Evolutionary conservation across 2,113 vertebrate species (phyloP).

Genomic region (Eclectus roratus): DNA sequence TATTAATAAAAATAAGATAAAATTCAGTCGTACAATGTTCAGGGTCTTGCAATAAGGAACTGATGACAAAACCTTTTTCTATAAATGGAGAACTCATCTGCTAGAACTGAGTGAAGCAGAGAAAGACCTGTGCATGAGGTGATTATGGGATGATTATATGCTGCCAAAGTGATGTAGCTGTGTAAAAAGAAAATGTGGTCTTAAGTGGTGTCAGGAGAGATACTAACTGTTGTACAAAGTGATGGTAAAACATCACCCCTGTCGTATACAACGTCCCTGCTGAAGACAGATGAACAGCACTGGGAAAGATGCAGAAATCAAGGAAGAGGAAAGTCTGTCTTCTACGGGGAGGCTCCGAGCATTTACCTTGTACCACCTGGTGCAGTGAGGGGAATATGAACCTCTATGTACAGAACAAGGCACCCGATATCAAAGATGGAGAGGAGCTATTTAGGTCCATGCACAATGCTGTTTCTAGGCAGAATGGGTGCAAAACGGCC

Average conservation of each 20-base stretch:
- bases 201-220: neutral
- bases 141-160: slow-evolving; percentile 28
- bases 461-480: neutral
- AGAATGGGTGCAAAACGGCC: neutral
- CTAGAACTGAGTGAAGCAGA: neutral
- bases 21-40: neutral
- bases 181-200: slow-evolving; percentile 5
- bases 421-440: fast-evolving
- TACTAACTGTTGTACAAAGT: neutral
- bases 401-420: fast-evolving
- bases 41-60: neutral
- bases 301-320: neutral
- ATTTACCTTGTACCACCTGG: neutral
- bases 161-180: neutral
- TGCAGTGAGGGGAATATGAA: fast-evolving
- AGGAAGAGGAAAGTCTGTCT: neutral
- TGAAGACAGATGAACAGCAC: neutral
- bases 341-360: neutral
- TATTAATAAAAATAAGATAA: neutral
- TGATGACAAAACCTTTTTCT: neutral
- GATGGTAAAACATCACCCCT: neutral
- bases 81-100: neutral
- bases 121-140: neutral
- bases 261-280: neutral
- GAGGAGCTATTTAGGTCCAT: neutral